These are phyloP conservation scores for Tricholaema leucomelas DNA, from an alignment of 2,113 vertebrate species.

Conservation along the genomic window DNA sequence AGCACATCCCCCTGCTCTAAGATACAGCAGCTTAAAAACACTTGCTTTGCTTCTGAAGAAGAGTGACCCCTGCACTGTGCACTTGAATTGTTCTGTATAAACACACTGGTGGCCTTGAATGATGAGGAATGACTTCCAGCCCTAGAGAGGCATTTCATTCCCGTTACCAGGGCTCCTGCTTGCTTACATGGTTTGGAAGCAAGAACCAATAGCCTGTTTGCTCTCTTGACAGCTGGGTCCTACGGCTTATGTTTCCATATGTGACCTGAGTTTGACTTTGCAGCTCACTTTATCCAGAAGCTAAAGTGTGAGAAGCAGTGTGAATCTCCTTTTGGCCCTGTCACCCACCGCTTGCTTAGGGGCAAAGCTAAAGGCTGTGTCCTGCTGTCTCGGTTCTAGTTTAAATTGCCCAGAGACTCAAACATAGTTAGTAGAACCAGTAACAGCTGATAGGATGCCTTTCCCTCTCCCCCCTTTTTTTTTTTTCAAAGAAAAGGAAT, in stretches of 20 bases:
- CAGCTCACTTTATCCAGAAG: background rate
- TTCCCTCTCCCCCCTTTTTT: too few species aligned
- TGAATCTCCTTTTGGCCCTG: background rate
- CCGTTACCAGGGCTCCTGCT: background rate
- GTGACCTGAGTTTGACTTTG: background rate
- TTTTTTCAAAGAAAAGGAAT: too few species aligned
- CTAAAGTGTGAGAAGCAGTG: background rate
- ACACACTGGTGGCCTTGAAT: slow-evolving; percentile 15
- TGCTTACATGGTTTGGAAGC: background rate
- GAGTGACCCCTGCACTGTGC: background rate
- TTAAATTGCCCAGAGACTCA: too few species aligned
- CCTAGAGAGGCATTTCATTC: slow-evolving; percentile 20
- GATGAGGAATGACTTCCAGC: slow-evolving; percentile 1
- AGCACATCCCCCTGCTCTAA: slow-evolving; percentile 21
- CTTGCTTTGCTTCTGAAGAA: slow-evolving; percentile 19
- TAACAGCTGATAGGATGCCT: too few species aligned
- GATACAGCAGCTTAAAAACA: slow-evolving; percentile 38
- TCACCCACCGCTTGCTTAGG: background rate
- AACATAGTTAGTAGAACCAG: too few species aligned
- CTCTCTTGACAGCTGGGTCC: background rate
- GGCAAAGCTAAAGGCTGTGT: background rate
- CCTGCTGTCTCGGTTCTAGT: too few species aligned
- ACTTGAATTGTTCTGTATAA: slow-evolving; percentile 15
- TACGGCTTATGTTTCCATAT: background rate
- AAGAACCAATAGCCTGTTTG: background rate